Evolutionary conservation across 2,797 vertebrate species (phyloP), one percentile per base, ranked within the genome.

Genomic region (Petrocephalus sullivani): DNA sequence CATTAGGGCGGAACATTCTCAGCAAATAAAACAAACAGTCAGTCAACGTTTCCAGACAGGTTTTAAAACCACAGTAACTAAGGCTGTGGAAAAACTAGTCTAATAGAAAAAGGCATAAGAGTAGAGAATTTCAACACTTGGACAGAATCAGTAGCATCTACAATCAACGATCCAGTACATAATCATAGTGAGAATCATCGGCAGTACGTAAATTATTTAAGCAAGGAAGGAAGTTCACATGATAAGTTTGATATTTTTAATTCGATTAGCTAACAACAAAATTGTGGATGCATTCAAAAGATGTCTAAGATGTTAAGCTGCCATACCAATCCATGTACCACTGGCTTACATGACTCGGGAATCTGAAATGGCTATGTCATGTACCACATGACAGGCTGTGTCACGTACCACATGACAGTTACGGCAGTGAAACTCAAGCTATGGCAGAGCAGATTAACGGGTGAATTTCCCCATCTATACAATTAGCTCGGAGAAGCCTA

Each of bases 401-500:
- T 23, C 8, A 3, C 28, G n/a, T 28, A 28, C 21, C 21, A 64
- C 21, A 23, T 61, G 60, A 12, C 60, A 64, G 78, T 75, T 82
- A 81, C 81, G 78, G 81, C 83, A 21, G 16, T 58, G 88, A 10
- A 21, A n/a, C 53, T 54, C 21, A 87, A 12, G 61, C 78, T 90
- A 90, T 83, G 61, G 12, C 60, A 85, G 86, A 89, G 86, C 91
- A 92, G 94, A 94, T 95, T 95, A 95, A 56, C 61, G 88, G 78
- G 37, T 82, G 46, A 49, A 61, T 83, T 67, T 53, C 10, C 8
- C 91, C 92, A 89, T 91, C 87, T 78, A 49, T 88, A 83, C 96
- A 95, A 95, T 95, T 95, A 95, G 94, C 95, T 96, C 95, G 89
- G 92, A 92, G 91, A 81, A 87, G 90, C 89, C 64, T 89, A 89